Percentiles rank a stretch among this genome's conserved stretches.
These are phyloP conservation scores for Zaprionus davidi DNA, from an alignment of 1,140 invertebrate genomes.

Conservation along the genomic window DNA sequence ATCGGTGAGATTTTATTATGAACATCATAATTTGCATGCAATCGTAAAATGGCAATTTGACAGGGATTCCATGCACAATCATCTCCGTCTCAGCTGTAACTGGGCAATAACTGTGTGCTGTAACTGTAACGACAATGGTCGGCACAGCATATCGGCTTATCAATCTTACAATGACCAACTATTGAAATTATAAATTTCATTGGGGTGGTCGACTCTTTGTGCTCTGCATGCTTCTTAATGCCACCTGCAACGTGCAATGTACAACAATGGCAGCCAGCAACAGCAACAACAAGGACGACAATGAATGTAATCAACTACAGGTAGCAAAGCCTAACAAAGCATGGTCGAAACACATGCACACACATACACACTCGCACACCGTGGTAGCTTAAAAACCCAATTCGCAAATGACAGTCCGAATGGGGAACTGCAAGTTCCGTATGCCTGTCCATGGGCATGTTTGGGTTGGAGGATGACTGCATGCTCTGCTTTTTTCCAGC, in stretches of 20 bases:
- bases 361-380: conserved; percentile 9
- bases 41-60: background rate
- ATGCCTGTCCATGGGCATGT: background rate
- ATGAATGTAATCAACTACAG: conserved; percentile 15
- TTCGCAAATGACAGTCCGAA: conserved; percentile 51
- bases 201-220: conserved; percentile 23
- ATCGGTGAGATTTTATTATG: conserved; percentile 1
- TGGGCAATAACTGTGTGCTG: background rate
- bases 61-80: conserved; percentile 1
- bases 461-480: background rate
- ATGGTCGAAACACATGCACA: conserved; percentile 41
- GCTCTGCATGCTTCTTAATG: background rate
- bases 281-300: background rate
- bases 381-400: conserved; percentile 54
- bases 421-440: conserved; percentile 9
- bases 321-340: conserved; percentile 53
- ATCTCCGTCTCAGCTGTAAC: conserved; percentile 2
- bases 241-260: conserved; percentile 32
- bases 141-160: conserved; percentile 13
- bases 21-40: background rate
- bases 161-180: conserved; percentile 16
- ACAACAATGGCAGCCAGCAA: background rate
- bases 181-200: conserved; percentile 52
- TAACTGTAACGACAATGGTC: conserved; percentile 8
- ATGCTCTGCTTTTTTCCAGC: conserved; percentile 44